Evolutionary conservation across 2,888 invertebrate genomes (phyloP), one percentile per base, ranked within the genome.

Genomic region (Caenorhabditis afra): DNA sequence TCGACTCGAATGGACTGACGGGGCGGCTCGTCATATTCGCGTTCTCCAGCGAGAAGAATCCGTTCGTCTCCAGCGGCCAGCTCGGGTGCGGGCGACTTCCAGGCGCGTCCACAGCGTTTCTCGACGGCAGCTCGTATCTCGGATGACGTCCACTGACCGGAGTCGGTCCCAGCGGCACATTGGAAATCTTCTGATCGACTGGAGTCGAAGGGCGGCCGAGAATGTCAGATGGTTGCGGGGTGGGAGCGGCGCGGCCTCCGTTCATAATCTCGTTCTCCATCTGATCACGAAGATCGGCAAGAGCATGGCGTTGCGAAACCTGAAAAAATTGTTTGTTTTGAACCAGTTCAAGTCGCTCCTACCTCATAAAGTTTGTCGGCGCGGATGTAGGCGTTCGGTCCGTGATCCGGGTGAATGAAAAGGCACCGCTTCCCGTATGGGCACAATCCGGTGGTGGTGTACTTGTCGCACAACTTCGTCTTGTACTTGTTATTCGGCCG

Each of bases 381-480:
- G 3, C 86, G 76, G 58, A 86, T 86, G 64, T 86, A 86, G 0
- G 81, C 85, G 59, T 85, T 84, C 29, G 79, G 71, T 14, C 82
- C 84, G 18, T 73, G 66, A 55, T 85, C 81, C 10, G 89, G 89
- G 75, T 89, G 89, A 47, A 89, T 89, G 80, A 89, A 89, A 49
- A 90, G 81, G 44, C 89, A 89, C 7, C 89, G 83, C 58, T 65
- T 84, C 0, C 89, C 89, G 53, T 88, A 89, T 2, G 89, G 89
- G 57, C 89, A 89, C n/a, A 89, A 76, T 8, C 89, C 89, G n/a
- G 84, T 87, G 10, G 86, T 88, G 20, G 89, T 89, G 82, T 90
- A 89, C 83, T 90, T 89, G 67, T 89, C 89, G 78, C 89, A 89
- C 61, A 90, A 62, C 75, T 89, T 90, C 14, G 89, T 89, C 68